Evolutionary conservation across 1,140 invertebrate genomes (phyloP), one percentile per base, ranked within the genome.

Genomic region (Galleria mellonella): DNA sequence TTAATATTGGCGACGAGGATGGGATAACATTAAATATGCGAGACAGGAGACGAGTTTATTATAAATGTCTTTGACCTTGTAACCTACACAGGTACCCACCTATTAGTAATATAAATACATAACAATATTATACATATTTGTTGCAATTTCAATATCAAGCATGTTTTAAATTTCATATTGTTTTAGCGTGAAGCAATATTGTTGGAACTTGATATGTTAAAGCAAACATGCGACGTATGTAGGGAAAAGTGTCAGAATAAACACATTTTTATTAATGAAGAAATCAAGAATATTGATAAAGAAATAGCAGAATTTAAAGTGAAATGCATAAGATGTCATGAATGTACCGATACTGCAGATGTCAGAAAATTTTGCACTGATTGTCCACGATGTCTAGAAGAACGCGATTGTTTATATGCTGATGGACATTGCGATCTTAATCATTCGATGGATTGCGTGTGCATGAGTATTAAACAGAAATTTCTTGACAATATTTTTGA

Each of bases 401-500:
- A 74, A 45, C 67, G 70, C 42, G 49, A 72, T 8, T 83, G 78
- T 51, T 41, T 62, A 0, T 42, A 54, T 9, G 46, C 57, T 47
- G 62, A 54, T 1, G 66, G 65, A 32, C 57, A 68, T 13, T 85
- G 78, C 35, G 47, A 4, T 13, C 37, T 32, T 1, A 72, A 75
- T 39, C 48, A 57, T 12, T 32, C 51, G 0, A 51, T 63, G 47
- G 74, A 77, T 41, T 84, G 78, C 38, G 68, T 83, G 2, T 84
- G 78, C 35, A 72, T 65, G 58, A 58, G 45, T 6, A 64, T 79
- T 0, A 84, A 84, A 39, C 51, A 72, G 11, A 79, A 74, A 36
- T 81, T 84, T 44, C 37, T 83, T 31, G 67, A 77, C 39, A 84
- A 84, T 50, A 70, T 84, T 0, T 81, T 84, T 42, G 78, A 84